phyloP scores from a whole-genome alignment of 2,888 invertebrate species.

The Lypha dubia region DNA sequence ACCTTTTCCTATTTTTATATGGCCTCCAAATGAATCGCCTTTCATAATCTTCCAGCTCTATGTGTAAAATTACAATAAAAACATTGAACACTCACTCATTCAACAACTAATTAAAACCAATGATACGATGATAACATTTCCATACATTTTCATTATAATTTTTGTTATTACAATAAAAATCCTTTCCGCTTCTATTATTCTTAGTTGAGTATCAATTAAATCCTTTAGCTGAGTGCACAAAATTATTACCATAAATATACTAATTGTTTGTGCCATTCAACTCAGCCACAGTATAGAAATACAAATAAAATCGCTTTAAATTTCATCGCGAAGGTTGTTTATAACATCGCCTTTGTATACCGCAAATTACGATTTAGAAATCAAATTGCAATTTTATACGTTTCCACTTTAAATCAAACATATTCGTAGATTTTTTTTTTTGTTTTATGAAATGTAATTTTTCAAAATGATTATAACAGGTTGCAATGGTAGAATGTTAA shows the following conservation, averaged over 20 bases:
- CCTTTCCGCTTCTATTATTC: background rate
- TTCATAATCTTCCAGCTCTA: background rate
- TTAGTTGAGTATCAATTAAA: slow-evolving; percentile 19
- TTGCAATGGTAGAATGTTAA: background rate
- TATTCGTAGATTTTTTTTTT: background rate
- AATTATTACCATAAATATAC: slow-evolving; percentile 3
- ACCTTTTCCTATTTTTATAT: background rate
- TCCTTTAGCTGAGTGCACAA: slow-evolving; percentile 12
- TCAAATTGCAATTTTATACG: slow-evolving; percentile 36
- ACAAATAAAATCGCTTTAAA: background rate
- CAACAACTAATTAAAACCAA: slow-evolving; percentile 20
- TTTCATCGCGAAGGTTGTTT: background rate
- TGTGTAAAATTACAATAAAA: background rate
- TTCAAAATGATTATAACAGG: background rate
- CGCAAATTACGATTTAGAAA: slow-evolving; percentile 41
- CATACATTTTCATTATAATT: background rate
- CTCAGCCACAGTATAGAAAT: background rate
- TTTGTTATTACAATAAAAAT: background rate
- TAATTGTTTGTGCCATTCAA: background rate
- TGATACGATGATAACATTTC: background rate
- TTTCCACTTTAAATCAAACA: background rate
- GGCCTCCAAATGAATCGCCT: background rate
- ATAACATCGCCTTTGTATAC: background rate
- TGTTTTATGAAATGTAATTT: background rate
- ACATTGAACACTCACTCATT: background rate